These are phyloP conservation scores for Ormyrus pomaceus DNA, from an alignment of 2,888 invertebrate genomes.

Conservation along the genomic window DNA sequence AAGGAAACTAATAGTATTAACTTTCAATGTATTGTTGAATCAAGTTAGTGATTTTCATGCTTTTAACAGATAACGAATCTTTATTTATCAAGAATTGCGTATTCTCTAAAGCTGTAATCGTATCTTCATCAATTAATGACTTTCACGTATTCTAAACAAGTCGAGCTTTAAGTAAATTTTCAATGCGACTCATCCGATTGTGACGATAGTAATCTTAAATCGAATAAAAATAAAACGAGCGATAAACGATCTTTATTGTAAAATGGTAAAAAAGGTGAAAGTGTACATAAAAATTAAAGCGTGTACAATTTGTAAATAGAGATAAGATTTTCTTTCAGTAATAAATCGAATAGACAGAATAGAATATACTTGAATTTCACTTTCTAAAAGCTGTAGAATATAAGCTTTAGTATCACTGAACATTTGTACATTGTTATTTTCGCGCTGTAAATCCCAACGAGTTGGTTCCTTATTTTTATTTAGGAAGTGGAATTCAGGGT, in stretches of 20 bases:
- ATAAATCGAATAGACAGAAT: slow-evolving; percentile 24
- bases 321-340: slow-evolving; percentile 27
- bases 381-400: slow-evolving; percentile 4
- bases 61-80: too few species aligned
- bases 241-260: slow-evolving; percentile 35
- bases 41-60: too few species aligned
- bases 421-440: slow-evolving; percentile 7
- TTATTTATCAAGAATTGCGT: not conserved
- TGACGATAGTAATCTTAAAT: slow-evolving; percentile 19
- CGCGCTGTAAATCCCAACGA: not conserved
- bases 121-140: not conserved
- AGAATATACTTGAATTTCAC: slow-evolving; percentile 15
- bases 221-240: slow-evolving; percentile 16
- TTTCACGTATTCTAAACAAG: not conserved
- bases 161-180: slow-evolving; percentile 3
- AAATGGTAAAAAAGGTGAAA: slow-evolving; percentile 22
- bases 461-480: slow-evolving; percentile 11
- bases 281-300: slow-evolving; percentile 37
- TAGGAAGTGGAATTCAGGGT: slow-evolving; percentile 13
- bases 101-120: not conserved
- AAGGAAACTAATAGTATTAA: too few species aligned
- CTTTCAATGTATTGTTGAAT: too few species aligned
- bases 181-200: slow-evolving; percentile 44
- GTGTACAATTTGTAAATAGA: slow-evolving; percentile 51
- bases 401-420: slow-evolving; percentile 1